Conservation (phyloP, 2,797 vertebrate species). For the Sphaeramia orbicularis region DNA sequence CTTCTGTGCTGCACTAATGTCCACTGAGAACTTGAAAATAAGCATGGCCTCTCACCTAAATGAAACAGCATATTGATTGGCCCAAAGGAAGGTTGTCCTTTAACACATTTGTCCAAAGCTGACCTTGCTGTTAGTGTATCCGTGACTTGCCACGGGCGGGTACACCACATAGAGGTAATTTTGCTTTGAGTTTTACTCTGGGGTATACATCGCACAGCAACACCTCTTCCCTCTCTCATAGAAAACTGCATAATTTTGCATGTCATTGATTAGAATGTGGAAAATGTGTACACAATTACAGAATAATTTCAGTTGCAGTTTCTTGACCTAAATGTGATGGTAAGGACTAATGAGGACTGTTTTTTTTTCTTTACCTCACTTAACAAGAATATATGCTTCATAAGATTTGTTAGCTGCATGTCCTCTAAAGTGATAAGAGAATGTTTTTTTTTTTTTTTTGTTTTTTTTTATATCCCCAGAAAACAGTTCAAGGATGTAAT, state of each 20-base stretch:
- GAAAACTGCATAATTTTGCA: constrained; percentile 1
- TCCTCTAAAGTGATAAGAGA: constrained; percentile 41
- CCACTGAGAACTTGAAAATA: constrained; percentile 49
- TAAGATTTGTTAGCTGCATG: constrained; percentile 27
- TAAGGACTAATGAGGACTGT: background rate
- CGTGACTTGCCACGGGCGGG: constrained; percentile 40
- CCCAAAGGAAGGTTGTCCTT: constrained; percentile 57
- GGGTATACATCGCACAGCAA: constrained; percentile 12
- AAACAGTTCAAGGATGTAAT: constrained; percentile 23
- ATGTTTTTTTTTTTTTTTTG: no score
- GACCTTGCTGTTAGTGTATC: constrained; percentile 59
- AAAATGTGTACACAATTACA: background rate
- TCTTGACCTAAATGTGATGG: background rate
- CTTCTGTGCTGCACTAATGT: constrained; percentile 28
- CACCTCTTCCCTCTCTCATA: background rate
- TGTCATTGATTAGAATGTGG: background rate
- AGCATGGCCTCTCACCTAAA: constrained; percentile 43
- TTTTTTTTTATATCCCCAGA: background rate
- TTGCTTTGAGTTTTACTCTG: constrained; percentile 44
- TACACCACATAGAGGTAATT: constrained; percentile 49
- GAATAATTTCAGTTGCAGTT: background rate
- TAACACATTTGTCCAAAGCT: constrained; percentile 53
- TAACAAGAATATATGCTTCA: constrained; percentile 28
- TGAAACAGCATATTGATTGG: constrained; percentile 51
- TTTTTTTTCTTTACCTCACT: background rate